These are phyloP conservation scores for Ormyrus labotus DNA, from an alignment of 2,888 invertebrate genomes.

Conservation along the genomic window DNA sequence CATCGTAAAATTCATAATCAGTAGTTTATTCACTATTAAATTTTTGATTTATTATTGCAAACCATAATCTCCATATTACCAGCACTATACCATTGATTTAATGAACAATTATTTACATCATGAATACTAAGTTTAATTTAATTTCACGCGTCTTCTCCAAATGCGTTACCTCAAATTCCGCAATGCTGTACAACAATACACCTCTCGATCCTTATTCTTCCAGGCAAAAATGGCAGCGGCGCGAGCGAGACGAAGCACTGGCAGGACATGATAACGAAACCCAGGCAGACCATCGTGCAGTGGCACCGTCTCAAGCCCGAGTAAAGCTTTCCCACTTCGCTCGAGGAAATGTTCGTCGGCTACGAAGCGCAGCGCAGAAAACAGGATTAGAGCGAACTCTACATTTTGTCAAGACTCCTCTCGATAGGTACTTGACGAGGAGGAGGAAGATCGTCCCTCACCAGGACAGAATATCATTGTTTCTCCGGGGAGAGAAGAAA, in stretches of 20 bases:
- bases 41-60: too few relatives aligned
- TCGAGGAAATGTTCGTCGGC: neutral
- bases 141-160: too few relatives aligned
- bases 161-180: too few relatives aligned
- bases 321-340: conserved; percentile 76
- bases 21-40: too few relatives aligned
- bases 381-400: neutral
- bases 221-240: conserved; percentile 95
- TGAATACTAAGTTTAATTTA: too few relatives aligned
- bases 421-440: neutral
- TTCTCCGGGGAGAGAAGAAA: neutral
- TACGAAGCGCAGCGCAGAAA: conserved; percentile 30
- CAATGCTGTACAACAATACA: too few relatives aligned
- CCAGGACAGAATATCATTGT: neutral
- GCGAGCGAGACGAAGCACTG: conserved; percentile 97
- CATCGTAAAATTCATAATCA: too few relatives aligned
- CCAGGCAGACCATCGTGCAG: conserved; percentile 95
- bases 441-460: neutral
- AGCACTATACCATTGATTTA: too few relatives aligned
- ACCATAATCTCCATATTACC: too few relatives aligned
- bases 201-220: neutral
- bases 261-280: conserved; percentile 99
- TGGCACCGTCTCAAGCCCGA: conserved; percentile 98
- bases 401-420: too few relatives aligned
- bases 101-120: too few relatives aligned